These are phyloP conservation scores for Scleropages formosus DNA, from an alignment of 2,797 vertebrate genomes.

Conservation along the genomic window DNA sequence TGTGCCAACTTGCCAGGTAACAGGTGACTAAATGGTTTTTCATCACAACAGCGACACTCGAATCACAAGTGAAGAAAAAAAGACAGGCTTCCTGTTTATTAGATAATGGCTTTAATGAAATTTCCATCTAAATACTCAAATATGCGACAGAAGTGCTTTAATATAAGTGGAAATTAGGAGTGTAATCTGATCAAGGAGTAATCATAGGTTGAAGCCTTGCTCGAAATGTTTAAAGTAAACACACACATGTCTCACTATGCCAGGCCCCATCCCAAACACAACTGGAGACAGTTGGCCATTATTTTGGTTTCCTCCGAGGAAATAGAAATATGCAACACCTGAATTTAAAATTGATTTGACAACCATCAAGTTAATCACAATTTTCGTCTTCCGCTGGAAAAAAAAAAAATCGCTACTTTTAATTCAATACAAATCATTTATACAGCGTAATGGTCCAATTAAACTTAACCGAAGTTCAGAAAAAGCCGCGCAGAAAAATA, in stretches of 20 bases:
- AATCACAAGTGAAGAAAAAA: constrained; percentile 2
- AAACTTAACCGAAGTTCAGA: background rate
- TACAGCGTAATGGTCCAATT: background rate
- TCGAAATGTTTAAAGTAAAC: background rate
- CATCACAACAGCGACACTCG: constrained; percentile 14
- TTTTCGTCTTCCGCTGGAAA: too few relatives aligned
- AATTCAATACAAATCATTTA: background rate
- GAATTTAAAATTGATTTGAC: background rate
- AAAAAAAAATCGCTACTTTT: too few relatives aligned
- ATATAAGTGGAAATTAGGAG: constrained; percentile 9
- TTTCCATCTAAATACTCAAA: constrained; percentile 29
- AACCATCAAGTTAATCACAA: background rate
- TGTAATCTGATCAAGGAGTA: constrained; percentile 26
- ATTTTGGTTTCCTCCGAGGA: constrained; percentile 14
- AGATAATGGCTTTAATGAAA: constrained; percentile 36
- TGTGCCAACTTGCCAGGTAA: background rate
- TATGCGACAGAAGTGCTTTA: constrained; percentile 15
- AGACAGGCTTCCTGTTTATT: constrained; percentile 30
- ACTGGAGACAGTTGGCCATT: background rate
- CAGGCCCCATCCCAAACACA: background rate
- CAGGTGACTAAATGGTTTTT: background rate
- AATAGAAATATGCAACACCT: constrained; percentile 28
- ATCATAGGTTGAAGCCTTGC: constrained; percentile 7
- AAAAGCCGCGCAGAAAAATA: background rate
- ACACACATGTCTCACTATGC: background rate